Percentiles rank a stretch among this genome's conserved stretches.
Conservation (phyloP, 1,140 invertebrate genomes). For the Ridgeia piscesae region DNA sequence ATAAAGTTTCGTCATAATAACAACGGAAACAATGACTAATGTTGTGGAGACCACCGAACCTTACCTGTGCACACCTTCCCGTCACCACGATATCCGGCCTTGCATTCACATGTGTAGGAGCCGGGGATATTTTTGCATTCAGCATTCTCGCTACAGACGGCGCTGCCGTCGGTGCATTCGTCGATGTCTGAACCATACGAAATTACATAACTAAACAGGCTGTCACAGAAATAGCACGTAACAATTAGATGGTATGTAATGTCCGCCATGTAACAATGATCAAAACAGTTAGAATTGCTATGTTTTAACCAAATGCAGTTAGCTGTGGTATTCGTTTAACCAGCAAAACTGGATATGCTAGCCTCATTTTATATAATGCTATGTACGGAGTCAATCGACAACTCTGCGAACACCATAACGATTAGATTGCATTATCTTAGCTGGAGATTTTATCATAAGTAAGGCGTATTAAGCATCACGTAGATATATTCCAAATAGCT, state of each 20-base stretch:
- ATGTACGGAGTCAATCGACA: neutral
- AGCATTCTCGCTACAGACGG: constrained; percentile 79
- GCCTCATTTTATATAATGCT: neutral
- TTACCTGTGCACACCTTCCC: constrained; percentile 31
- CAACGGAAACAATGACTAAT: neutral
- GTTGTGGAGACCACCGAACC: constrained; percentile 40
- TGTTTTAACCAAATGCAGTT: too few species aligned
- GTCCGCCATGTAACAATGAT: neutral
- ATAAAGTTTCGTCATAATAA: neutral
- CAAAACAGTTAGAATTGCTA: neutral
- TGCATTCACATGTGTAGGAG: constrained; percentile 50
- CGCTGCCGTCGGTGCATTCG: constrained; percentile 77
- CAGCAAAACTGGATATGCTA: too few species aligned
- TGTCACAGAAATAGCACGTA: neutral
- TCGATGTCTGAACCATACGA: constrained; percentile 68
- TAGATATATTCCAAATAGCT: too few species aligned
- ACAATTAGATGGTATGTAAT: neutral
- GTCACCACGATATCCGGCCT: constrained; percentile 45
- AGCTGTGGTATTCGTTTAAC: too few species aligned
- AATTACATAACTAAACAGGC: neutral
- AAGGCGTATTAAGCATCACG: too few species aligned
- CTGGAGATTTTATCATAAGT: too few species aligned
- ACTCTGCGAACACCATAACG: too few species aligned
- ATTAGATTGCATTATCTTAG: too few species aligned
- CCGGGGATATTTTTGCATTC: constrained; percentile 71